Conservation (phyloP, 1,140 invertebrate species). For the Temnothorax nylanderi region DNA sequence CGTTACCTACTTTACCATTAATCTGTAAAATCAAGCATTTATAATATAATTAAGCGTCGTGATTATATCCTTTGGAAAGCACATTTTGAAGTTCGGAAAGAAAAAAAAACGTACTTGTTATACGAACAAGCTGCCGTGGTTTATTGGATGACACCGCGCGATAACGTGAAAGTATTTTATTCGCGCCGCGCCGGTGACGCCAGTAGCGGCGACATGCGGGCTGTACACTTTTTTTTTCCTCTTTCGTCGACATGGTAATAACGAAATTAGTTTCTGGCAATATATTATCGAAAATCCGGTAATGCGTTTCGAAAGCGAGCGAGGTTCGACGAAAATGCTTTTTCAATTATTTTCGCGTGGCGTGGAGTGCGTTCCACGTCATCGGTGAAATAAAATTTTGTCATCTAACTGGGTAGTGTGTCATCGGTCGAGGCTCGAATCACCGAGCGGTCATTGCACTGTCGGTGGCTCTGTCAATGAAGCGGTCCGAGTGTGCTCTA, state of each 20-base stretch:
- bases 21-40: background rate
- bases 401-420: constrained; percentile 57
- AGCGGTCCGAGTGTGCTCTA: constrained; percentile 74
- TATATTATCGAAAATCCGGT: constrained; percentile 60
- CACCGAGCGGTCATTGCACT: constrained; percentile 77
- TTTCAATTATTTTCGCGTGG: constrained; percentile 63
- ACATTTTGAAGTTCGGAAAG: background rate
- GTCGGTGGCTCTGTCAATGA: constrained; percentile 76
- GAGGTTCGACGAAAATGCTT: constrained; percentile 51
- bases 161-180: constrained; percentile 49
- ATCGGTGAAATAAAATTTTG: constrained; percentile 62
- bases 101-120: constrained; percentile 9
- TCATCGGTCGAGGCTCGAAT: constrained; percentile 73
- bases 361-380: constrained; percentile 53
- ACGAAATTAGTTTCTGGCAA: constrained; percentile 60
- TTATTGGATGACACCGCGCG: constrained; percentile 36
- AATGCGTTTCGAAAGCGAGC: constrained; percentile 52
- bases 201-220: constrained; percentile 31
- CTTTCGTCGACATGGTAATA: constrained; percentile 46
- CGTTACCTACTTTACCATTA: background rate
- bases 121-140: background rate
- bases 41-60: background rate
- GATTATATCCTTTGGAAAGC: background rate
- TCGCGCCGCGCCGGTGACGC: constrained; percentile 29
- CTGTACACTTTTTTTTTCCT: constrained; percentile 30